Base-by-base conservation (phyloP, 2,113 vertebrate species). In the Xenopus borealis region DNA sequence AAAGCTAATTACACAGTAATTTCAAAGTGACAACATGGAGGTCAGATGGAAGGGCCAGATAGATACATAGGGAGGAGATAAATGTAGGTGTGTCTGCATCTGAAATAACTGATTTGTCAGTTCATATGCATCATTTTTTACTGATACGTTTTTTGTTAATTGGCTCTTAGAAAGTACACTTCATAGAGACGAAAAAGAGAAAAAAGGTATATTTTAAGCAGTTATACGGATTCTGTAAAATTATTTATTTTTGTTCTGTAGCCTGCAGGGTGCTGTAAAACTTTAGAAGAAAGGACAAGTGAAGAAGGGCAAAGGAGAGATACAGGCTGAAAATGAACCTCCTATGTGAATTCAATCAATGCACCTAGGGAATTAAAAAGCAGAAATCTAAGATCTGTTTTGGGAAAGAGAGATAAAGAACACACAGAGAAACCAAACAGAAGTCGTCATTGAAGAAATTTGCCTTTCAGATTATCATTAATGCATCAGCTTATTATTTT, bases 311-410 rank as follows among this genome's bases (percentile, higher is more conserved):
- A 58, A 18, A 16, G 55, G 8, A 58, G 55, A 58, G 4, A 58
- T 16, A 13, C 55, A n/a, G 55, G 17, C 55, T 58, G 55, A 58
- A 58, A 58, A 58, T 17, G 55, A 58, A 58, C 16, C 55, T 58
- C 18, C 55, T 58, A 19, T 10, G 16, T 18, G 55, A 18, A 58
- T 58, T 58, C 18, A 58, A 58, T 58, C 55, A 58, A 58, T 58
- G 55, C 55, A 5, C 55, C 55, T 18, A 58, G 55, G 55, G 19
- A 58, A 58, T 58, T 58, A 58, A 58, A 53, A 58, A 58, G 55
- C 55, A 58, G 55, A 19, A 58, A 58, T 58, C 55, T 58, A 19
- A 58, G 55, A 58, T 58, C 55, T 58, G 55, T 58, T 58, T 19
- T 58, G 16, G 55, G 18, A 19, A 58, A 16, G 55, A 58, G n/a